Conservation (phyloP, 2,888 invertebrate genomes). For the Amblyjoppa fuscipennis region DNA sequence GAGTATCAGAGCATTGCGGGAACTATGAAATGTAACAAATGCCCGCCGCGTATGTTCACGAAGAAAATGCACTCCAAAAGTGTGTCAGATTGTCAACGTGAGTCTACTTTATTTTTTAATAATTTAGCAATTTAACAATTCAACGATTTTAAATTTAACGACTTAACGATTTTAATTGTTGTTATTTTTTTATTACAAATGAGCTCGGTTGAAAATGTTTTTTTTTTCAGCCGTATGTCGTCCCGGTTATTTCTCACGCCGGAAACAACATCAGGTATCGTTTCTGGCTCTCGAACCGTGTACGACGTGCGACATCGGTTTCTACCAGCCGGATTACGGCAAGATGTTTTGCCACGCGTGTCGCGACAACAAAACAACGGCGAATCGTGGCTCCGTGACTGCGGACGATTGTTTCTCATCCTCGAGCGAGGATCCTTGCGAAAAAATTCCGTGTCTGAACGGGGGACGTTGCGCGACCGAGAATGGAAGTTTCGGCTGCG, state of each 20-base stretch:
- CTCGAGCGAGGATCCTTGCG: conserved; percentile 86
- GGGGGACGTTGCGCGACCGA: conserved; percentile 83
- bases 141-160: neutral
- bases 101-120: conserved; percentile 59
- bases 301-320: conserved; percentile 84
- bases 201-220: conserved; percentile 1
- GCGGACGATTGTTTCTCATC: conserved; percentile 85
- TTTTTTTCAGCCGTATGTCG: conserved; percentile 86
- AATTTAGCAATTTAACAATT: neutral
- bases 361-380: conserved; percentile 86
- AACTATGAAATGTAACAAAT: conserved; percentile 86
- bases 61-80: conserved; percentile 85
- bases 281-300: conserved; percentile 76
- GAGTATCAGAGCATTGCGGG: conserved; percentile 88
- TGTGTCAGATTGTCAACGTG: conserved; percentile 87
- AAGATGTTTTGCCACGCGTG: conserved; percentile 87
- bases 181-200: neutral
- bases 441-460: conserved; percentile 85
- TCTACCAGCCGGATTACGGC: conserved; percentile 88
- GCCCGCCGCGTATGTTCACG: conserved; percentile 88
- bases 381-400: conserved; percentile 82
- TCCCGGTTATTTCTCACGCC: conserved; percentile 86
- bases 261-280: conserved; percentile 81
- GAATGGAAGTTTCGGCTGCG: conserved; percentile 84
- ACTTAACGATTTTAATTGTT: too few relatives aligned